Evolutionary conservation across 2,113 vertebrate species (phyloP), one percentile per base, ranked within the genome.

Genomic region (Aix galericulata): DNA sequence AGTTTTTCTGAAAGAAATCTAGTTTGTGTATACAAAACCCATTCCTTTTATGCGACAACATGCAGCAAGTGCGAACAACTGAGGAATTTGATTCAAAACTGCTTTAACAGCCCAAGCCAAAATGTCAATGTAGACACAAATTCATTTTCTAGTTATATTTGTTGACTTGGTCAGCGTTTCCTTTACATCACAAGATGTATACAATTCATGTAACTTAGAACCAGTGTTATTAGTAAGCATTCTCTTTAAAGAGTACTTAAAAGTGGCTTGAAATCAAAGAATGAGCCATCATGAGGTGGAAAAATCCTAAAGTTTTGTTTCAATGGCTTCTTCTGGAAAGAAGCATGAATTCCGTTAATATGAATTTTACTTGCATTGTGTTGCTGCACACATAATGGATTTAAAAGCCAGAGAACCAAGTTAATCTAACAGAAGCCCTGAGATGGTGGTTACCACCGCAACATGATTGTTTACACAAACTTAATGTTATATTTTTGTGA

Each of bases 281-380:
- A 71, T 18, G 21, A 32, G 14, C 21, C 85, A 66, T 36, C 77
- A 68, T 66, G 80, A 81, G 27, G 31, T 68, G 40, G 48, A 79
- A 83, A 92, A 92, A 64, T 72, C 34, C 13, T 26, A 67, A 73
- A 29, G 25, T 78, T 80, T 85, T 91, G 18, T 88, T 97, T 91
- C 38, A 89, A 2, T 68, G 18, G 4, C 44, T 94, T 82, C 60
- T 42, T 90, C 50, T 85, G 62, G 40, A 89, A 85, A 89, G 32
- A 59, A 82, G 73, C 1, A 0, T 40, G 21, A 80, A 38, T 69
- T 83, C 20, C 79, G 89, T 59, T 68, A 80, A 52, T 46, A 64
- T 18, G 42, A 80, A 73, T 95, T 87, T 89, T 81, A 73, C 56
- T 92, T 86, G 77, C 1, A 0, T 73, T 87, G n/a, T 52, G 62